Percentiles rank a stretch among this genome's conserved stretches.
Conservation (phyloP, 2,797 vertebrate genomes). For the Periparus ater region DNA sequence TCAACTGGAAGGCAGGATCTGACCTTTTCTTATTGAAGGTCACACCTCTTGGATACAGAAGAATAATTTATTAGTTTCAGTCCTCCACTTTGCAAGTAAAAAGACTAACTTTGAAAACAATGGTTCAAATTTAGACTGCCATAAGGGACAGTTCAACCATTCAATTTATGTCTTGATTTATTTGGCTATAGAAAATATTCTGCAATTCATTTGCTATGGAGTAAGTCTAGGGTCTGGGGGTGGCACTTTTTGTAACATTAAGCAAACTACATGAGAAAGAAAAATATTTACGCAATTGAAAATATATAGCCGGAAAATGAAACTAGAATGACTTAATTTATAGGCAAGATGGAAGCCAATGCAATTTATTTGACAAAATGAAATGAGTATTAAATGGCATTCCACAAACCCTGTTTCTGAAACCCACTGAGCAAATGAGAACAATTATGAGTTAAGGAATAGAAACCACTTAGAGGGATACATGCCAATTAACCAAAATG, state of each 20-base stretch:
- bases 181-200: neutral
- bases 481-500: conserved; percentile 23
- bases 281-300: conserved; percentile 39
- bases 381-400: conserved; percentile 20
- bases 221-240: neutral
- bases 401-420: neutral
- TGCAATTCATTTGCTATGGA: neutral
- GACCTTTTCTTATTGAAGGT: conserved; percentile 14
- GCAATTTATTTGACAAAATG: conserved; percentile 1
- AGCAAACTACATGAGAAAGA: neutral
- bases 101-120: conserved; percentile 21
- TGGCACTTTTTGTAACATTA: neutral
- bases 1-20: neutral
- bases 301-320: conserved; percentile 26
- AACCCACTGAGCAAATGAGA: conserved; percentile 34
- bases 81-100: neutral
- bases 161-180: neutral
- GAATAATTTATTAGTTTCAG: conserved; percentile 21
- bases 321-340: conserved; percentile 17
- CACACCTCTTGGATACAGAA: neutral
- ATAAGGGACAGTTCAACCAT: neutral
- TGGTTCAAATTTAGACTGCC: neutral
- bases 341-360: conserved; percentile 23
- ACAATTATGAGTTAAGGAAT: conserved; percentile 34
- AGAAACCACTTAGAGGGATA: conserved; percentile 24